A percentile compares a stretch with the other conserved stretches of the same genome.
These are phyloP conservation scores for Lophotis ruficrista DNA, from an alignment of 2,113 vertebrate species.

Conservation along the genomic window DNA sequence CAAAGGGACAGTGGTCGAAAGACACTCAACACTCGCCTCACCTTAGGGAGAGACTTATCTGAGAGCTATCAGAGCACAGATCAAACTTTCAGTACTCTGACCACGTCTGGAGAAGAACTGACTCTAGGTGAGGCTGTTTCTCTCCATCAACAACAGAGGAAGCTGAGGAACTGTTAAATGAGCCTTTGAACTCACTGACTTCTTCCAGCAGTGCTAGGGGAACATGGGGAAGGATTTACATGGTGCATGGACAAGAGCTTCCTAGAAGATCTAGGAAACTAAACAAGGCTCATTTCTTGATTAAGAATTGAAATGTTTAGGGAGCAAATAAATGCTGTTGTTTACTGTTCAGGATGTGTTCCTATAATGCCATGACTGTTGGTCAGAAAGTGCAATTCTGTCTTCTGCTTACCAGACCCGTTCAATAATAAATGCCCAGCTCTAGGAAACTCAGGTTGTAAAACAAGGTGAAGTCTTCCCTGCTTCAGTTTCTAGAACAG, in stretches of 20 bases:
- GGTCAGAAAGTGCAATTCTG: not conserved
- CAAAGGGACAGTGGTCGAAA: fast-evolving
- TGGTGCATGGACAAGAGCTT: not conserved
- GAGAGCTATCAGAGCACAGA: not conserved
- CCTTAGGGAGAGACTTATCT: not conserved
- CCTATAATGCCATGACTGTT: not conserved
- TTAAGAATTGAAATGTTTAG: not conserved
- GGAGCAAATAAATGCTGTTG: not conserved
- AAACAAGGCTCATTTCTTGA: not conserved
- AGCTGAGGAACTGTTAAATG: not conserved
- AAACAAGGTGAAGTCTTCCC: not conserved
- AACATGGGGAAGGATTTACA: not conserved
- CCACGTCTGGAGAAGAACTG: not conserved
- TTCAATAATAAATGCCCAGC: not conserved
- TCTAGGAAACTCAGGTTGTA: not conserved
- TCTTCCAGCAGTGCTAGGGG: not conserved
- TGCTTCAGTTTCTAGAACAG: not conserved
- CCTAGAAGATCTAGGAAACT: not conserved
- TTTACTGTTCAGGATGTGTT: not conserved
- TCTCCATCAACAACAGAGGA: not conserved
- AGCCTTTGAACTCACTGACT: not conserved
- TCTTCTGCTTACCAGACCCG: not conserved
- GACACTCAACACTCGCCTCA: fast-evolving
- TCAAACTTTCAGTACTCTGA: not conserved
- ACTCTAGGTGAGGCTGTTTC: not conserved